Percentiles rank a stretch among this genome's conserved stretches.
These are phyloP conservation scores for Lucilia cuprina DNA, from an alignment of 1,140 invertebrate genomes.

Conservation along the genomic window DNA sequence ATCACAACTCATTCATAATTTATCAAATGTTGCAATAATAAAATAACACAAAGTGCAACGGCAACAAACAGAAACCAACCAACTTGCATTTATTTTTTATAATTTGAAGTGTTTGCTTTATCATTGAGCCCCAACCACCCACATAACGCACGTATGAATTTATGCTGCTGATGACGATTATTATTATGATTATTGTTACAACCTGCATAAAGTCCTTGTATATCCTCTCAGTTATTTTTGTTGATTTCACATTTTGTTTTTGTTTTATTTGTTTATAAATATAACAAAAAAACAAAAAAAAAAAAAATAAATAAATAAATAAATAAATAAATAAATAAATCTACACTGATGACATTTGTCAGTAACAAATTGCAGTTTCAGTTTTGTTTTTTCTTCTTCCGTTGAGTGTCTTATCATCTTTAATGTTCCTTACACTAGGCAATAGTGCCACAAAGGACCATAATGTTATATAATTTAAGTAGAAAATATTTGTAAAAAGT, in stretches of 20 bases:
- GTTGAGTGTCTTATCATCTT: too few relatives aligned
- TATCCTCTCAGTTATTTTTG: background rate
- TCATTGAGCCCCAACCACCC: background rate
- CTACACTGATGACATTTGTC: conserved; percentile 20
- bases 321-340: background rate
- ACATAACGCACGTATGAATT: background rate
- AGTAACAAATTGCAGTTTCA: background rate
- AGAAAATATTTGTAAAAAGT: too few relatives aligned
- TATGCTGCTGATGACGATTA: background rate
- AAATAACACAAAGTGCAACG: too few relatives aligned
- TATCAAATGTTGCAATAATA: conserved; percentile 6
- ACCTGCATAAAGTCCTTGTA: background rate
- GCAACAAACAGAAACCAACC: background rate
- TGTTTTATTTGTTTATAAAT: background rate
- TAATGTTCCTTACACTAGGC: too few relatives aligned
- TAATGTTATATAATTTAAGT: too few relatives aligned
- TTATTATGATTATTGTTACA: background rate
- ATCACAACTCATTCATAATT: conserved; percentile 24
- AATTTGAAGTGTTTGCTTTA: background rate
- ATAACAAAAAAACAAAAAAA: too few relatives aligned
- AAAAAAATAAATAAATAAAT: conserved; percentile 1
- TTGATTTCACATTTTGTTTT: background rate
- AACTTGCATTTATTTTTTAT: background rate
- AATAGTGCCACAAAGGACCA: too few relatives aligned
- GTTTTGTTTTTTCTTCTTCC: background rate